phyloP scores from a whole-genome alignment of 2,888 invertebrate genomes.

The Volucella bombylans region DNA sequence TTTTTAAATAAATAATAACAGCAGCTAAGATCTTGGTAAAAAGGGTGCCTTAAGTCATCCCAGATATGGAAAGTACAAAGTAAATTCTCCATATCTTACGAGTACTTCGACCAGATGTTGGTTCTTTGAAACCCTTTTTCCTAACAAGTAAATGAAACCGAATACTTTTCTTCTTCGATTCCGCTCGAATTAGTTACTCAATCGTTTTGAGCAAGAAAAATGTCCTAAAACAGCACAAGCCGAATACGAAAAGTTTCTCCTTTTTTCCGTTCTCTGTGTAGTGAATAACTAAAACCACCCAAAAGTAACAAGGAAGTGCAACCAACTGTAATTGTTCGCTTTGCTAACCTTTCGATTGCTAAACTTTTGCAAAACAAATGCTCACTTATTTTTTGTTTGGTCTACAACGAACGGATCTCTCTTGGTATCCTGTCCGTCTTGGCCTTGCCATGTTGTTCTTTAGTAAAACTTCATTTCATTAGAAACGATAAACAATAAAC shows the following conservation, averaged over 20 bases:
- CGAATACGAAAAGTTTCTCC: conserved; percentile 23
- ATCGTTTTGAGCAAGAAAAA: conserved; percentile 26
- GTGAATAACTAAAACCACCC: conserved; percentile 11
- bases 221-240: conserved; percentile 59
- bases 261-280: conserved; percentile 19
- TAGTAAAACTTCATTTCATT: conserved; percentile 68
- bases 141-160: not conserved
- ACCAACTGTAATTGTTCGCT: conserved; percentile 72
- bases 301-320: conserved; percentile 64
- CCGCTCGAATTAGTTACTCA: conserved; percentile 45
- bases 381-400: conserved; percentile 31
- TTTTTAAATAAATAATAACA: too few species aligned
- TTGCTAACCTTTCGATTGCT: conserved; percentile 72
- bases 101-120: conserved; percentile 40
- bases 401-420: conserved; percentile 36
- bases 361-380: conserved; percentile 63
- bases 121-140: conserved; percentile 2
- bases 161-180: conserved; percentile 19
- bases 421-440: conserved; percentile 4
- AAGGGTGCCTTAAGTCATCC: too few species aligned
- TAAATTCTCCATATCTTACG: conserved; percentile 9
- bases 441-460: conserved; percentile 25
- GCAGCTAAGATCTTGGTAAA: too few species aligned
- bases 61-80: not conserved
- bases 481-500: conserved; percentile 69